phyloP scores from a whole-genome alignment of 1,140 invertebrate genomes.

The Oscheius sp. region DNA sequence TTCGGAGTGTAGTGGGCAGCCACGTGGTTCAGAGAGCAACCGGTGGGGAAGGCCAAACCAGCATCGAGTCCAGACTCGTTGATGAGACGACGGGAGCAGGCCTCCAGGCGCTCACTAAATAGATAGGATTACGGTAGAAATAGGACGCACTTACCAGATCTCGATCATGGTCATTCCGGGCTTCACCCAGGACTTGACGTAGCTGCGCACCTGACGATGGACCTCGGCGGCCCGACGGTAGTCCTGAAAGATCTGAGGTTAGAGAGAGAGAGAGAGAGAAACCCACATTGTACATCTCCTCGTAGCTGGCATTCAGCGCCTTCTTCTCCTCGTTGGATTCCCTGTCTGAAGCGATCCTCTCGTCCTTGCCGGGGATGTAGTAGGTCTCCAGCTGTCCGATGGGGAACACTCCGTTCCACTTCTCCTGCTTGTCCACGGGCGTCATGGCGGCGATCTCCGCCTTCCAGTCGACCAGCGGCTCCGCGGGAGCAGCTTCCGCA shows the following conservation, averaged over 20 bases:
- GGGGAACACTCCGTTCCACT: constrained; percentile 25
- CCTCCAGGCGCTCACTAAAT: constrained; percentile 82
- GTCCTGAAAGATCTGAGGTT: constrained; percentile 81
- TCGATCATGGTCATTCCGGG: constrained; percentile 99
- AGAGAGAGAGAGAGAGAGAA: constrained; percentile 69
- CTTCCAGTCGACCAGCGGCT: background rate
- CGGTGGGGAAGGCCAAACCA: constrained; percentile 96
- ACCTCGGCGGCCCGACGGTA: constrained; percentile 91
- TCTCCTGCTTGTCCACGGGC: constrained; percentile 24
- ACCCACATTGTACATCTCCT: constrained; percentile 87
- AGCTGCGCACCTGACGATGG: constrained; percentile 85
- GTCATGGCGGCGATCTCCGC: constrained; percentile 25
- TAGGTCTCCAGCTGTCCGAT: constrained; percentile 4
- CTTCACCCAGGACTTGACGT: constrained; percentile 86
- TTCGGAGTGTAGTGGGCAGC: constrained; percentile 99
- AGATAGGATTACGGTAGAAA: constrained; percentile 9
- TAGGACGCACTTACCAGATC: constrained; percentile 72
- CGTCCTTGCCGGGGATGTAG: constrained; percentile 44
- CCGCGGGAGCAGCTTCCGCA: background rate
- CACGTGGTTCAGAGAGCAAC: constrained; percentile 95
- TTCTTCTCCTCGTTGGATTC: constrained; percentile 82
- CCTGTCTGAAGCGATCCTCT: constrained; percentile 52
- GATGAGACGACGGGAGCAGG: constrained; percentile 83
- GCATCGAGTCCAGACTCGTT: constrained; percentile 91
- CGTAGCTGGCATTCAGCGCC: constrained; percentile 66